phyloP scores from a whole-genome alignment of 2,888 invertebrate species.

The Andrena praecox region DNA sequence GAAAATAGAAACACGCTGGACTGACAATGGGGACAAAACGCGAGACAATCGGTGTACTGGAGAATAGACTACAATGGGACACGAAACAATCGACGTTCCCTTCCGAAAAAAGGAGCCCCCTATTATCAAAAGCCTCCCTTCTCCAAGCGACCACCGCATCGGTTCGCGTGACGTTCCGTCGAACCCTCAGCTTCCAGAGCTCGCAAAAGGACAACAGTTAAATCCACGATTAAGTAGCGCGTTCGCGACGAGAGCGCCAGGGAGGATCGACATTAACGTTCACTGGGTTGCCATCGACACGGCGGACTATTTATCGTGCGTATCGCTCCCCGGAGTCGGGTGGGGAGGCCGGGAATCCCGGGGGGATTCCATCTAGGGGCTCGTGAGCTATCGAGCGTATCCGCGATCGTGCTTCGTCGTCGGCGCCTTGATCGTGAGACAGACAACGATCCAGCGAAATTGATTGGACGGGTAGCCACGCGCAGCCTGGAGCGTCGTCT shows the following conservation, averaged over 20 bases:
- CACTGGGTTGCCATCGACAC: constrained; percentile 11
- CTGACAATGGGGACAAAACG: too few species aligned
- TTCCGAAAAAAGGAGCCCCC: too few species aligned
- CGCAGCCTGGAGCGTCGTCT: constrained; percentile 72
- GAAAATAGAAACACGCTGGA: too few species aligned
- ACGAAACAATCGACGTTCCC: too few species aligned
- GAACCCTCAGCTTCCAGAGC: too few species aligned
- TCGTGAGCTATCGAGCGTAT: constrained; percentile 23
- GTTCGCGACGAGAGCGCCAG: constrained; percentile 25
- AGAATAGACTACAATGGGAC: too few species aligned
- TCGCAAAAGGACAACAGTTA: neutral
- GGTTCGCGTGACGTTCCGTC: too few species aligned
- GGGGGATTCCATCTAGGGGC: constrained; percentile 12
- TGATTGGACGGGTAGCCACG: constrained; percentile 73
- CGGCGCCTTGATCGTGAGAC: constrained; percentile 53
- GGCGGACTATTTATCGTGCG: constrained; percentile 52
- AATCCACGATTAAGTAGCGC: neutral
- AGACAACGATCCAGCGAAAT: constrained; percentile 74
- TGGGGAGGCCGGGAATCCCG: constrained; percentile 9
- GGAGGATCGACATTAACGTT: constrained; percentile 27
- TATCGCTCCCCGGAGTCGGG: constrained; percentile 25
- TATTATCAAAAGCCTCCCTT: too few species aligned
- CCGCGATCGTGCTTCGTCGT: constrained; percentile 33
- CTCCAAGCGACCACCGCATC: too few species aligned
- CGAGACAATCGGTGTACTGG: too few species aligned